Evolutionary conservation across 2,113 vertebrate genomes (phyloP), one percentile per base, ranked within the genome.

Genomic region (Danionella cerebrum): DNA sequence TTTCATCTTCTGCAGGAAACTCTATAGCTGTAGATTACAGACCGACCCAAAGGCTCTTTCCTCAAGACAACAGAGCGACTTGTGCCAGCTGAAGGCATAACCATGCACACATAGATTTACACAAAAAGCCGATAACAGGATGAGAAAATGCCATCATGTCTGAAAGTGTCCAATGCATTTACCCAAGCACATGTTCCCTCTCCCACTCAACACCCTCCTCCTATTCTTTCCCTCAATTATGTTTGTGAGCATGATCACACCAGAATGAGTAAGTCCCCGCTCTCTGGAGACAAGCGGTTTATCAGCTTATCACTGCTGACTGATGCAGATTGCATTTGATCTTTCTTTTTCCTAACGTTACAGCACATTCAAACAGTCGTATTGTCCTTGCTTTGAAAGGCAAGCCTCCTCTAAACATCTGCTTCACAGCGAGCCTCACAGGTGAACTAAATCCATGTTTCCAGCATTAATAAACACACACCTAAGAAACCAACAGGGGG

Each of bases 1-100:
- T 62, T 67, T 75, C 41, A 42, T 62, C 41, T 74, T 55, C 60
- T 69, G 19, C 45, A 22, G 67, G 72, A 74, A 65, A 69, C 52
- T 35, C 33, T 42, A 65, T 54, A 59, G 52, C 38, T 58, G 65
- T 50, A 63, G 41, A 53, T 55, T 44, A 47, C 39, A 64, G 72
- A 53, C 72, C 62, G 52, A 64, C 60, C 60, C 44, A 35, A 64
- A 22, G 29, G 59, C 59, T 63, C 42, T 25, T 29, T 36, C 9
- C 7, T 48, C 29, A 47, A 48, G 27, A 62, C 31, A 14, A 53
- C 13, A 51, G 50, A 36, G 44, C 47, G 31, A 36, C 44, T 3
- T 10, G 27, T 21, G 27, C 42, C 53, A 59, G 9, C 31, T 31
- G 3, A 42, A 48, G 14, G 45, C 19, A 58, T 6, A 68, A 19